phyloP scores from a whole-genome alignment of 2,797 vertebrate genomes.

The Cercopithecus mitis region DNA sequence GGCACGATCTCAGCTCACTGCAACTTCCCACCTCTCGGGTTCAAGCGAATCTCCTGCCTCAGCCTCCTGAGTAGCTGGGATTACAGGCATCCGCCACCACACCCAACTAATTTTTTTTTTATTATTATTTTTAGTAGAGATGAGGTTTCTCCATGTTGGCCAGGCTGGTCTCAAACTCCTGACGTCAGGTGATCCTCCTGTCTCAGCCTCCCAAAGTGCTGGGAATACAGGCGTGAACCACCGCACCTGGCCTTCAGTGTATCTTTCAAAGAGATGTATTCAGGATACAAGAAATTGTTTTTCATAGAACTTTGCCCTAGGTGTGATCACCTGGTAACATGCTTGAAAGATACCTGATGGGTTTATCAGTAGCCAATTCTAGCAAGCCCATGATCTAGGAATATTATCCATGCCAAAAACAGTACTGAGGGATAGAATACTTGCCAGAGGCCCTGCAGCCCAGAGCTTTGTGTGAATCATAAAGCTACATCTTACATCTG shows the following conservation, averaged over 20 bases:
- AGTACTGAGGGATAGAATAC: neutral
- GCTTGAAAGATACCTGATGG: neutral
- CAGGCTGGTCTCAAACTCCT: neutral
- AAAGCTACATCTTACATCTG: neutral
- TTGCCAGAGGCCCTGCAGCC: neutral
- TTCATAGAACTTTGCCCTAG: neutral
- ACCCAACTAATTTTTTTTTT: too few species aligned
- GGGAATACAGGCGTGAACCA: neutral
- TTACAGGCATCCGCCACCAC: too few species aligned
- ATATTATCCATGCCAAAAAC: neutral
- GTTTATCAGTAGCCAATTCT: neutral
- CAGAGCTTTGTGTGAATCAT: neutral
- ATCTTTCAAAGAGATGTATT: neutral
- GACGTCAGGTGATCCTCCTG: neutral
- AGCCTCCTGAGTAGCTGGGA: too few species aligned
- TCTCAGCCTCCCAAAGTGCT: neutral
- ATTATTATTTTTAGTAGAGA: neutral
- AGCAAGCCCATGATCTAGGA: neutral
- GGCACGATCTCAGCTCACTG: too few species aligned
- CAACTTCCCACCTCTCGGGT: fast-evolving
- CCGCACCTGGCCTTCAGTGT: fast-evolving
- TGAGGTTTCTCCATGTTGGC: neutral
- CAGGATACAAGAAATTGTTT: neutral
- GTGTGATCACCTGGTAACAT: neutral
- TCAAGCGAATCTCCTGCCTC: too few species aligned